Evolutionary conservation across 92 coral and sea anemone genomes (phyloP).

Genomic region (Pocillopora grandis): DNA sequence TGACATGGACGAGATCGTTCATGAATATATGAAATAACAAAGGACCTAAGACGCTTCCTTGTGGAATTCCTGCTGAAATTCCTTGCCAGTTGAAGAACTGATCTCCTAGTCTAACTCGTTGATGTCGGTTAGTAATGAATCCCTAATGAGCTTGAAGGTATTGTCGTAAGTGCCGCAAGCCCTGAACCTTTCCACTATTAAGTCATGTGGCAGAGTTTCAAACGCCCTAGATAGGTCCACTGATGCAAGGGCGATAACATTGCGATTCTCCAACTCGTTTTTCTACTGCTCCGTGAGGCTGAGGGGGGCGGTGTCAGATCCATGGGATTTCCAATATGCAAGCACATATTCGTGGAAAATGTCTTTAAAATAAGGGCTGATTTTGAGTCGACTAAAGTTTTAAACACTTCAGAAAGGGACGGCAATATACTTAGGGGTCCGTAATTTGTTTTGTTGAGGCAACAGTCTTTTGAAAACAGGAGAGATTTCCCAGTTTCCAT

Average conservation of each 20-base stretch:
- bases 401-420: constrained; percentile 38
- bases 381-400: constrained; percentile 27
- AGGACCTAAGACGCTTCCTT: constrained; percentile 51
- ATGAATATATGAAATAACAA: constrained; percentile 28
- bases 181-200: constrained; percentile 18
- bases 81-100: constrained; percentile 13
- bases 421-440: constrained; percentile 55
- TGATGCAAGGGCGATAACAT: constrained; percentile 44
- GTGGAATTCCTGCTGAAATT: constrained; percentile 42
- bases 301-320: constrained; percentile 24
- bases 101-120: too few relatives aligned
- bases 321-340: neutral
- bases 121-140: neutral
- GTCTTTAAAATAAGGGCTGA: constrained; percentile 35
- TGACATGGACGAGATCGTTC: constrained; percentile 26
- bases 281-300: constrained; percentile 43
- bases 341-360: neutral
- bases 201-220: constrained; percentile 43
- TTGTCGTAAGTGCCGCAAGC: constrained; percentile 19
- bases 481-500: constrained; percentile 42
- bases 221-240: constrained; percentile 56
- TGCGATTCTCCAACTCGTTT: constrained; percentile 41
- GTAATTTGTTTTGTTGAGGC: constrained; percentile 39
- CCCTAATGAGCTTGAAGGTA: neutral
- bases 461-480: constrained; percentile 22